Percentiles rank a stretch among this genome's conserved stretches.
Evolutionary conservation across 2,113 vertebrate genomes (phyloP).

Genomic region (Parus major): DNA sequence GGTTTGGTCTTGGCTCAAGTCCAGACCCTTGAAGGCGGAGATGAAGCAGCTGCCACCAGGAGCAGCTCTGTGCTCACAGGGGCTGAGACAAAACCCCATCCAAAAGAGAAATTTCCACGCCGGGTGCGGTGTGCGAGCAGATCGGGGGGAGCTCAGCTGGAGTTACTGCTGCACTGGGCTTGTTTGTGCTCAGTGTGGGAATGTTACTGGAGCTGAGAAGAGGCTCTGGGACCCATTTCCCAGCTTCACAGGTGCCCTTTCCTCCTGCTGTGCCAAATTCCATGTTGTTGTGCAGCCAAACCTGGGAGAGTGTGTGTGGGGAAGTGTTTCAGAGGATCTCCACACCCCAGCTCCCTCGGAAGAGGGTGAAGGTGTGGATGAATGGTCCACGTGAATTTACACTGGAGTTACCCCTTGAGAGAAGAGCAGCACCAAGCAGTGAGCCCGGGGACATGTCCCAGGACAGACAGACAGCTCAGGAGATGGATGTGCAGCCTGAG

Average conservation of each 20-base stretch:
- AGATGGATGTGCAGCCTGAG: background rate
- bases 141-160: background rate
- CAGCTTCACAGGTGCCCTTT: background rate
- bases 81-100: background rate
- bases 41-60: background rate
- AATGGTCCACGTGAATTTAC: background rate
- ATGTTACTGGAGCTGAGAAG: background rate
- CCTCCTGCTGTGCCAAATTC: background rate
- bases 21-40: background rate
- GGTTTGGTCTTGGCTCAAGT: background rate
- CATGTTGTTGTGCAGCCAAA: background rate
- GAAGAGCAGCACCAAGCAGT: background rate
- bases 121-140: rapidly evolving
- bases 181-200: rapidly evolving
- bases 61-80: background rate
- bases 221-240: background rate
- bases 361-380: background rate
- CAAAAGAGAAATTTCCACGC: background rate
- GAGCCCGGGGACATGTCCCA: background rate
- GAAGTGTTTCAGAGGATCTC: background rate
- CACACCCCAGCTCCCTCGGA: background rate
- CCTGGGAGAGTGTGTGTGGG: no score
- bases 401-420: background rate
- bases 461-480: background rate
- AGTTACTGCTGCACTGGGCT: background rate